phyloP scores from a whole-genome alignment of 1,140 invertebrate species.

The Drosophila subpulchrella region DNA sequence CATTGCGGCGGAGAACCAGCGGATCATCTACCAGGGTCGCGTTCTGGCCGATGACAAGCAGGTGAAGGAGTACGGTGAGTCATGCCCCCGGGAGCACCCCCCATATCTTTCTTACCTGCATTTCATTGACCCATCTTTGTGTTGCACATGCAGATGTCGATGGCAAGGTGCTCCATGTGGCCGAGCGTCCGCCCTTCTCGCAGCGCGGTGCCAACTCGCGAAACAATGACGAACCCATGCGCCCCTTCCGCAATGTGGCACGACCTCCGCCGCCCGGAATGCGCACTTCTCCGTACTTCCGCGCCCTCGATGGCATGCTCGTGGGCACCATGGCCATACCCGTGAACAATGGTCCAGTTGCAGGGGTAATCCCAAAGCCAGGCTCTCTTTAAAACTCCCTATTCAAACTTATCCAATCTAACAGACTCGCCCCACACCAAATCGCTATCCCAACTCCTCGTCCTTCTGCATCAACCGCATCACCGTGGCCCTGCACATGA shows the following conservation, averaged over 20 bases:
- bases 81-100: constrained; percentile 32
- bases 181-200: constrained; percentile 91
- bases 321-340: constrained; percentile 87
- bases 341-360: constrained; percentile 61
- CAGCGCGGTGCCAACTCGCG: constrained; percentile 69
- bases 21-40: constrained; percentile 96
- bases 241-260: constrained; percentile 62
- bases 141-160: constrained; percentile 89
- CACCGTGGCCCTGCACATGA: constrained; percentile 83
- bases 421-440: constrained; percentile 51
- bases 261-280: constrained; percentile 68
- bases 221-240: constrained; percentile 83
- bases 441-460: constrained; percentile 74
- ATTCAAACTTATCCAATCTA: background rate
- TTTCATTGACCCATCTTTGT: background rate
- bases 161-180: constrained; percentile 96
- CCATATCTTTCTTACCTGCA: background rate
- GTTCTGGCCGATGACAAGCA: constrained; percentile 96
- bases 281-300: constrained; percentile 79
- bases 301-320: constrained; percentile 80
- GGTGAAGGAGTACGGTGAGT: constrained; percentile 93
- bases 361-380: constrained; percentile 45
- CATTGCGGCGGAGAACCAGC: constrained; percentile 92
- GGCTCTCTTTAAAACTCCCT: background rate
- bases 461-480: constrained; percentile 84